These are phyloP conservation scores for Penaeus chinensis DNA, from an alignment of 1,140 invertebrate genomes.

Conservation along the genomic window DNA sequence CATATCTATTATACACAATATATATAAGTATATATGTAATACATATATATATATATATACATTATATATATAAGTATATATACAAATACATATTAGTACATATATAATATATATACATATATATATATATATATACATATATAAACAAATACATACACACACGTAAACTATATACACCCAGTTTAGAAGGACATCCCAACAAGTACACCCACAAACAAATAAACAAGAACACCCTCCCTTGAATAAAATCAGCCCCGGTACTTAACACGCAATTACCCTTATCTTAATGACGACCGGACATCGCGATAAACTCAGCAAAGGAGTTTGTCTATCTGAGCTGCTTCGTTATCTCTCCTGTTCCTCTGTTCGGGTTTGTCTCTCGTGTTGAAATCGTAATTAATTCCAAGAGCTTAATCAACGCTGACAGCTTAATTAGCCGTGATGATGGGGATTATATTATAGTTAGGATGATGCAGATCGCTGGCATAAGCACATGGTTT, in stretches of 20 bases:
- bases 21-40: constrained; percentile 6
- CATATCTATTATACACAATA: background rate
- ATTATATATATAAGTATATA: background rate
- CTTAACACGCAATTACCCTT: too few species aligned
- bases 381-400: too few species aligned
- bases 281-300: too few species aligned
- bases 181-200: background rate
- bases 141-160: background rate
- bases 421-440: too few species aligned
- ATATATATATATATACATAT: constrained; percentile 23
- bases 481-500: too few species aligned
- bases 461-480: too few species aligned
- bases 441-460: too few species aligned
- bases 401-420: too few species aligned
- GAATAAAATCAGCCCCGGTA: too few species aligned
- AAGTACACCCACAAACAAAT: background rate
- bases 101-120: background rate
- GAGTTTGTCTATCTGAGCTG: background rate
- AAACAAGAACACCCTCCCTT: too few species aligned
- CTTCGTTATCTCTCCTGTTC: background rate
- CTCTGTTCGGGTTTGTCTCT: background rate
- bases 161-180: background rate
- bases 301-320: background rate
- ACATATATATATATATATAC: background rate
- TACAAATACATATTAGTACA: too few species aligned